A percentile compares a stretch with the other conserved stretches of the same genome.
Evolutionary conservation across 2,888 invertebrate species (phyloP).

Genomic region (Melinopterus prodromus): DNA sequence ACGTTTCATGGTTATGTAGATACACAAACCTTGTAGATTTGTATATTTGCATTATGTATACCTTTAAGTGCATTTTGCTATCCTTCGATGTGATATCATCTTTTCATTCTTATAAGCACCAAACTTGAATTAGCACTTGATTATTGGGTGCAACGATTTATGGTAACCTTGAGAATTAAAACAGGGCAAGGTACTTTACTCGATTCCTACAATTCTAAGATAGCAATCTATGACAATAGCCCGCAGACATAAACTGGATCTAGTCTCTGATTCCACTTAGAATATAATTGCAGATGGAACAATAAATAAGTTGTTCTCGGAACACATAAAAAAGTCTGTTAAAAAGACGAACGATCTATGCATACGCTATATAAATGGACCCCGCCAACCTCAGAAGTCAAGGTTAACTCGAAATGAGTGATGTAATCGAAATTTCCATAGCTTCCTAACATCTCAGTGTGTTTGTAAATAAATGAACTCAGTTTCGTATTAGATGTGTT

Average conservation of each 20-base stretch:
- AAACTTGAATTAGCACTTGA: background rate
- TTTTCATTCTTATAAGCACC: background rate
- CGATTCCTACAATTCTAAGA: background rate
- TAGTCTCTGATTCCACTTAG: background rate
- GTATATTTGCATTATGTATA: too few species aligned
- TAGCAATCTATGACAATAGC: background rate
- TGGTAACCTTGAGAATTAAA: background rate
- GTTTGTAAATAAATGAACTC: background rate
- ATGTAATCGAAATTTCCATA: slow-evolving; percentile 15
- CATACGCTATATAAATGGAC: background rate
- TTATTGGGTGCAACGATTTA: background rate
- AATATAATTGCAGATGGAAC: background rate
- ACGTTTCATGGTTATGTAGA: too few species aligned
- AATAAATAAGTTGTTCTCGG: background rate
- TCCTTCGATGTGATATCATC: too few species aligned
- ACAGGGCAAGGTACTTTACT: background rate
- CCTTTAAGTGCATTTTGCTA: too few species aligned
- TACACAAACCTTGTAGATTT: too few species aligned
- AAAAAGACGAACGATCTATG: slow-evolving; percentile 4
- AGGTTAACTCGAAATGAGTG: slow-evolving; percentile 10
- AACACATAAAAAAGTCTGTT: background rate
- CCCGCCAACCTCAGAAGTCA: slow-evolving; percentile 17
- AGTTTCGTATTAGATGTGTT: background rate
- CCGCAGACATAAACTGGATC: background rate
- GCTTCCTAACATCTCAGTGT: background rate